These are phyloP conservation scores for Arge pagana DNA, from an alignment of 2,888 invertebrate species.

Conservation along the genomic window DNA sequence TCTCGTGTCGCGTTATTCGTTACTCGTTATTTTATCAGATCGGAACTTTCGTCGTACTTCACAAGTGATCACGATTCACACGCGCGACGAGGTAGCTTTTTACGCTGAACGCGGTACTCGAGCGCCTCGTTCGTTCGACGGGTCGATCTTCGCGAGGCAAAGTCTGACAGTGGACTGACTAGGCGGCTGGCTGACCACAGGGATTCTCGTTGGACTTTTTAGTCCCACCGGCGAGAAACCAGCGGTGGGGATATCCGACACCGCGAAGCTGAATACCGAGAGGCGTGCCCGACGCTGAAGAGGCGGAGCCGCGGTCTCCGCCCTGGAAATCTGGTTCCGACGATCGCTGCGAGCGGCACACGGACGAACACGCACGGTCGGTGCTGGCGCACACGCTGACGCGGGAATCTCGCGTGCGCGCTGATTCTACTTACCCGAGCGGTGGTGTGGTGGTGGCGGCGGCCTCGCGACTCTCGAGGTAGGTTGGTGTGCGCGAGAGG, in stretches of 20 bases:
- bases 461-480: too few relatives aligned
- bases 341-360: not conserved
- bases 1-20: too few relatives aligned
- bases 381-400: too few relatives aligned
- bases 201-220: slow-evolving; percentile 45
- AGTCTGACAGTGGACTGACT: slow-evolving; percentile 54
- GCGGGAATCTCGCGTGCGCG: too few relatives aligned
- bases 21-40: too few relatives aligned
- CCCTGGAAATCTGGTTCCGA: slow-evolving; percentile 18
- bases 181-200: slow-evolving; percentile 36
- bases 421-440: too few relatives aligned
- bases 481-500: slow-evolving; percentile 5
- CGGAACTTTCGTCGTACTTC: not conserved
- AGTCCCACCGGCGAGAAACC: slow-evolving; percentile 31
- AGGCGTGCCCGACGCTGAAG: too few relatives aligned
- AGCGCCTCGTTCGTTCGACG: not conserved
- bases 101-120: not conserved
- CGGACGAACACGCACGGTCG: too few relatives aligned
- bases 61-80: slow-evolving; percentile 8
- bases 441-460: too few relatives aligned
- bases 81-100: not conserved
- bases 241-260: slow-evolving; percentile 27
- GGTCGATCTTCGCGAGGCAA: slow-evolving; percentile 44
- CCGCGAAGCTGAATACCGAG: slow-evolving; percentile 28
- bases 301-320: slow-evolving; percentile 17